A percentile compares a stretch with the other conserved stretches of the same genome.
These are phyloP conservation scores for Drosophila rellima DNA, from an alignment of 2,888 invertebrate genomes.

Conservation along the genomic window DNA sequence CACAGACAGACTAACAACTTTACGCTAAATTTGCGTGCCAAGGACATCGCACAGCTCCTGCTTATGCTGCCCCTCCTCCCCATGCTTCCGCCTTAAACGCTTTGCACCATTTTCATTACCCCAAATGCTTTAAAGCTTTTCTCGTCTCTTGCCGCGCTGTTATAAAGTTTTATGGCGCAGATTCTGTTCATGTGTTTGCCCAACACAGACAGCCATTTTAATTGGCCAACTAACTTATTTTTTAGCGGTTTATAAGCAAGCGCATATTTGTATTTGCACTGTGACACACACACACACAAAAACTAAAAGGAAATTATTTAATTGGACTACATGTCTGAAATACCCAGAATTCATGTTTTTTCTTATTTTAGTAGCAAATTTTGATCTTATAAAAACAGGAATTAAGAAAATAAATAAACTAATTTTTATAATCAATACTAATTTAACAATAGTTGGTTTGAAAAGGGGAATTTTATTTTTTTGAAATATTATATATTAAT, in stretches of 20 bases:
- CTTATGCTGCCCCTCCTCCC: not conserved
- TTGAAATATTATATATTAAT: too few species aligned
- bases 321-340: not conserved
- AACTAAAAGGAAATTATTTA: slow-evolving; percentile 1
- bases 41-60: slow-evolving; percentile 10
- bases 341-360: not conserved
- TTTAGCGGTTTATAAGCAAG: slow-evolving; percentile 18
- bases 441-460: too few species aligned
- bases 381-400: too few species aligned
- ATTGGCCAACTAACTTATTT: slow-evolving; percentile 36
- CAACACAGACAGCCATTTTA: slow-evolving; percentile 40
- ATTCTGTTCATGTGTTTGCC: slow-evolving; percentile 35
- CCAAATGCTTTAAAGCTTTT: slow-evolving; percentile 44
- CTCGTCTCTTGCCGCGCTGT: slow-evolving; percentile 1
- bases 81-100: slow-evolving; percentile 21
- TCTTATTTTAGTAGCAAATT: not conserved
- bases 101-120: slow-evolving; percentile 38
- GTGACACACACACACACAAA: not conserved
- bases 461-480: too few species aligned
- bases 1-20: slow-evolving; percentile 38
- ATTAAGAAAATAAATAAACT: too few species aligned
- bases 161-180: slow-evolving; percentile 38
- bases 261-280: not conserved
- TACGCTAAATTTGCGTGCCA: slow-evolving; percentile 53
- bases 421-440: too few species aligned